Evolutionary conservation across 2,888 invertebrate species (phyloP).

Genomic region (Agrotis clavis): DNA sequence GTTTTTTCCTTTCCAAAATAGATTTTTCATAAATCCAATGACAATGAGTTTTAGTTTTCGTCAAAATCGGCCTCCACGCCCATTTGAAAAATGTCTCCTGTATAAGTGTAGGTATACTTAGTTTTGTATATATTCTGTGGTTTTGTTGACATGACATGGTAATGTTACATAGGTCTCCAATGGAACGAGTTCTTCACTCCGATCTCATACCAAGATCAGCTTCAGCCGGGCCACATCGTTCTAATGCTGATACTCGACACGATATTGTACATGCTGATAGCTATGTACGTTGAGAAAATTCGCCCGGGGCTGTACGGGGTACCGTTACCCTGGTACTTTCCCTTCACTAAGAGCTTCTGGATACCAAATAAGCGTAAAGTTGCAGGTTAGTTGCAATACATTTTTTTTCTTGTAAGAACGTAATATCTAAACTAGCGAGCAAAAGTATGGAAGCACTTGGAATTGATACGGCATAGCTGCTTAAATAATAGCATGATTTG

Average conservation of each 20-base stretch:
- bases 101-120: too few relatives aligned
- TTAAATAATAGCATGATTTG: too few relatives aligned
- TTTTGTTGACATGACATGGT: too few relatives aligned
- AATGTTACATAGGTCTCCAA: conserved; percentile 88
- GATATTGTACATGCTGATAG: conserved; percentile 93
- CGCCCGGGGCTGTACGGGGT: conserved; percentile 97
- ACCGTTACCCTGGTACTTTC: conserved; percentile 96
- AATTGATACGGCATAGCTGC: too few relatives aligned
- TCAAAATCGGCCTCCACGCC: too few relatives aligned
- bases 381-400: conserved; percentile 74
- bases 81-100: too few relatives aligned
- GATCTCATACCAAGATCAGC: conserved; percentile 93
- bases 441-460: too few relatives aligned
- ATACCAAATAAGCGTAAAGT: conserved; percentile 78
- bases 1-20: too few relatives aligned
- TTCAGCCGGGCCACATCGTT: conserved; percentile 93
- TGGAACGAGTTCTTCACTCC: conserved; percentile 93
- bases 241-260: conserved; percentile 94
- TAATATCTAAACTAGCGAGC: background rate
- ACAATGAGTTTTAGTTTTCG: too few relatives aligned
- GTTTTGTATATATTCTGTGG: too few relatives aligned
- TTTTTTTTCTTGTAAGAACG: background rate
- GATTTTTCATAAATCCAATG: too few relatives aligned
- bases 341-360: conserved; percentile 93
- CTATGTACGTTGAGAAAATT: conserved; percentile 97